phyloP scores from a whole-genome alignment of 2,113 vertebrate genomes.

The Formicarius rufipectus region DNA sequence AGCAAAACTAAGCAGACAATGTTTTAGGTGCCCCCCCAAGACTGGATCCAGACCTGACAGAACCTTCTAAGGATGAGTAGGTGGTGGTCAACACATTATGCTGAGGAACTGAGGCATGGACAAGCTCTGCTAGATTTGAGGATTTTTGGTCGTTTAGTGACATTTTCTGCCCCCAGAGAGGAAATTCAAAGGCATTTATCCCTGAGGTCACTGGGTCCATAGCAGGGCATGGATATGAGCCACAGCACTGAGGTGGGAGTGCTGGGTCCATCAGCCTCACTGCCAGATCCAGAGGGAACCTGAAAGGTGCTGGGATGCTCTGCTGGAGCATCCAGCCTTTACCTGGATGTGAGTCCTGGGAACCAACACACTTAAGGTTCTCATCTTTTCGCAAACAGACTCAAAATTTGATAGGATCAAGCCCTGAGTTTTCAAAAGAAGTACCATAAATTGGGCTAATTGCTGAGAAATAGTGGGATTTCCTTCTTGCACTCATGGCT shows the following conservation, averaged over 20 bases:
- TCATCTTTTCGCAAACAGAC: not conserved
- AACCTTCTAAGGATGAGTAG: not conserved
- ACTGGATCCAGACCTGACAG: not conserved
- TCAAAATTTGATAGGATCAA: not conserved
- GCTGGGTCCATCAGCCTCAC: not conserved
- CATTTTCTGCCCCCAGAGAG: not conserved
- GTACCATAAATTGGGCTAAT: not conserved
- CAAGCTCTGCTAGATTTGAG: not conserved
- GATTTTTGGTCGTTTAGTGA: not conserved
- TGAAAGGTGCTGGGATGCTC: not conserved
- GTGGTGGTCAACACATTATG: not conserved
- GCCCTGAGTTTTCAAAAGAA: not conserved
- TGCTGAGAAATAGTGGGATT: not conserved
- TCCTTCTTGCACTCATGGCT: not conserved
- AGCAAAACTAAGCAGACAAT: not conserved
- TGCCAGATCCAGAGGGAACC: not conserved
- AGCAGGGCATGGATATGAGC: not conserved
- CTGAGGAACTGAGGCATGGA: not conserved
- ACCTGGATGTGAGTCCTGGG: not conserved
- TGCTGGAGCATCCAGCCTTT: not conserved
- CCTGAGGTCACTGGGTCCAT: not conserved
- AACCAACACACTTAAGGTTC: not conserved
- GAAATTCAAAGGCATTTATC: not conserved
- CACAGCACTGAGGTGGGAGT: not conserved
- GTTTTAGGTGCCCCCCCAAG: not conserved